phyloP scores from a whole-genome alignment of 2,797 vertebrate genomes.

The Scolopax rusticola region DNA sequence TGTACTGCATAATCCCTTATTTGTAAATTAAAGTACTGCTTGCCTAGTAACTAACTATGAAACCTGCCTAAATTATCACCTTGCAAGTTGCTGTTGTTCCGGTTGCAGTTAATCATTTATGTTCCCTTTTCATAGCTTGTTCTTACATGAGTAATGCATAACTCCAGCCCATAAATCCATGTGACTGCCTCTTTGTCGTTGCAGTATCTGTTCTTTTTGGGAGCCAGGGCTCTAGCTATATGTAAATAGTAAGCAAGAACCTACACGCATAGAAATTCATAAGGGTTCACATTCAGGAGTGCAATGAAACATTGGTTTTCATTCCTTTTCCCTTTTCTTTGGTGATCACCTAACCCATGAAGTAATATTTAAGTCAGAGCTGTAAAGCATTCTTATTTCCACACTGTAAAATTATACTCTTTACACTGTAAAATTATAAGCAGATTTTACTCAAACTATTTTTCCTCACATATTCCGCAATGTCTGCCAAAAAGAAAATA shows the following conservation, averaged over 20 bases:
- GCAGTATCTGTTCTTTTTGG: neutral
- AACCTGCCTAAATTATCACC: neutral
- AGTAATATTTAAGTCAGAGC: neutral
- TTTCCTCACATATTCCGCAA: fast-evolving
- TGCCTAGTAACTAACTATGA: neutral
- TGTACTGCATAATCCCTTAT: neutral
- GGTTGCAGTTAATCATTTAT: neutral
- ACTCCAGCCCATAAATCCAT: neutral
- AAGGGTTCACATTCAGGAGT: neutral
- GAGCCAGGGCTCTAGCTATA: neutral
- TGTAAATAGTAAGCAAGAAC: neutral
- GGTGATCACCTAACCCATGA: neutral
- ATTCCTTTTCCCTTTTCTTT: neutral
- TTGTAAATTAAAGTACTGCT: neutral
- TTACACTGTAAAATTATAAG: neutral
- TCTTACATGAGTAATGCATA: neutral
- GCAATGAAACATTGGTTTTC: neutral
- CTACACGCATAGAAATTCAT: neutral
- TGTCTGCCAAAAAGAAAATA: neutral
- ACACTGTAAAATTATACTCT: neutral
- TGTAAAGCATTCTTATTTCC: neutral
- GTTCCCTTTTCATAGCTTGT: neutral
- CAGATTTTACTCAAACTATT: neutral
- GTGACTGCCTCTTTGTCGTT: neutral
- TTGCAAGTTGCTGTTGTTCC: neutral